These are phyloP conservation scores for Linepithema humile DNA, from an alignment of 1,140 invertebrate genomes.

Conservation along the genomic window DNA sequence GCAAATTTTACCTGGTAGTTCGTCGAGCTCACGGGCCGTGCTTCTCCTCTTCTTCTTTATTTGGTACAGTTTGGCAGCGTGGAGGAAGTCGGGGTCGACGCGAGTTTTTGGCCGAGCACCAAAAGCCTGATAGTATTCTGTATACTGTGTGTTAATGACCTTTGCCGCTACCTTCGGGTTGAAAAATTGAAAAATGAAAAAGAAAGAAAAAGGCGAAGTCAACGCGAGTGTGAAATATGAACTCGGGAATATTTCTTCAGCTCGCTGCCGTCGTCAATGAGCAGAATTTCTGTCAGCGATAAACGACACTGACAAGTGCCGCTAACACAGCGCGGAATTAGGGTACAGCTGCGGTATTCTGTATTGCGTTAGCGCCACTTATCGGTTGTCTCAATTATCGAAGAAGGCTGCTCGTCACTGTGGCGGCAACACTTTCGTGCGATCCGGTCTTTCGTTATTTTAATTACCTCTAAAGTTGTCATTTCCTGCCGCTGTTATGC, in stretches of 20 bases:
- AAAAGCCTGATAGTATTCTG: constrained; percentile 17
- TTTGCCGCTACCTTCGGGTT: background rate
- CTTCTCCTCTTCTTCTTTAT: background rate
- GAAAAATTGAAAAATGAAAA: too few species aligned
- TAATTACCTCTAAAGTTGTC: background rate
- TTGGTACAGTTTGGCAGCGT: background rate
- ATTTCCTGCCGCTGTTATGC: background rate
- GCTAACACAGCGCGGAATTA: constrained; percentile 30
- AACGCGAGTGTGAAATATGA: background rate
- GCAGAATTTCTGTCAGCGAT: background rate
- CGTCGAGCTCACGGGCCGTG: background rate
- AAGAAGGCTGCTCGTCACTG: background rate
- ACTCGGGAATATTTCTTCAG: background rate
- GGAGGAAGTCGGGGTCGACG: background rate
- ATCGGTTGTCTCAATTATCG: constrained; percentile 33
- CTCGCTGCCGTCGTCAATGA: background rate
- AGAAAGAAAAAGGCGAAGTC: too few species aligned
- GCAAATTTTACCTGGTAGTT: background rate
- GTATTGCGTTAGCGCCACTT: constrained; percentile 36
- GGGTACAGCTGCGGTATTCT: constrained; percentile 37
- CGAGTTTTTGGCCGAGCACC: constrained; percentile 15
- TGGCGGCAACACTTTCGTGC: background rate
- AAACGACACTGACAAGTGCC: constrained; percentile 8
- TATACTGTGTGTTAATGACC: background rate
- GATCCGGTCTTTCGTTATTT: background rate